Evolutionary conservation across 2,113 vertebrate species (phyloP).

Genomic region (Gymnarchus niloticus): DNA sequence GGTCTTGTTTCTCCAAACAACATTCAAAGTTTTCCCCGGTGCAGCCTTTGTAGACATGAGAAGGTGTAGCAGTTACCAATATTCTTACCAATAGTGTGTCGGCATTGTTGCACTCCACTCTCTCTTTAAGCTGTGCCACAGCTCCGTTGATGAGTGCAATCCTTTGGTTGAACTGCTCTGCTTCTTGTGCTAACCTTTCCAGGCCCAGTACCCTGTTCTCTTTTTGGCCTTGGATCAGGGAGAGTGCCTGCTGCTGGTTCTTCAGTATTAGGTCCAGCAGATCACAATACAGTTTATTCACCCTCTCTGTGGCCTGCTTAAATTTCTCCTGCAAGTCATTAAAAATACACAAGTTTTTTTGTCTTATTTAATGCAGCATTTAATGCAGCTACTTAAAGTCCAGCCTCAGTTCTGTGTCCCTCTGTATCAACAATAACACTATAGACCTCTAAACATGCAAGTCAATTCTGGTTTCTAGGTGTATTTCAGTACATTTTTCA

Average conservation of each 20-base stretch:
- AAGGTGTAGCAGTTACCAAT: not conserved
- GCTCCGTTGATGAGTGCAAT: not conserved
- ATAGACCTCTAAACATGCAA: not conserved
- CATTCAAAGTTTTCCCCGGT: not conserved
- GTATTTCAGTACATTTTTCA: not conserved
- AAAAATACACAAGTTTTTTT: not conserved
- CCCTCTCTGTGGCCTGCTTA: not conserved
- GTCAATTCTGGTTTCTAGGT: not conserved
- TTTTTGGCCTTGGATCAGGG: slow-evolving; percentile 3
- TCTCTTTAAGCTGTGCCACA: not conserved
- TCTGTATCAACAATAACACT: not conserved
- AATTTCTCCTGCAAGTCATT: slow-evolving; percentile 3
- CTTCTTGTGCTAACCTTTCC: not conserved
- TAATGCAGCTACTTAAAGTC: not conserved
- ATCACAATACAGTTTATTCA: slow-evolving; percentile 2
- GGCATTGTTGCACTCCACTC: not conserved
- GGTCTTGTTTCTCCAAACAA: not conserved
- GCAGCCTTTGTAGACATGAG: not conserved
- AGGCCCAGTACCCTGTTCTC: not conserved
- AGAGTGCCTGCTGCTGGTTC: slow-evolving; percentile 10
- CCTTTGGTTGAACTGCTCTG: not conserved
- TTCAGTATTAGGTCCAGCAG: not conserved
- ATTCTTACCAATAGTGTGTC: not conserved
- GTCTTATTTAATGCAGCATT: not conserved
- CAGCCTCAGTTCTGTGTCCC: not conserved